Conservation (phyloP, 2,888 invertebrate species). For the Agelastica alni region DNA sequence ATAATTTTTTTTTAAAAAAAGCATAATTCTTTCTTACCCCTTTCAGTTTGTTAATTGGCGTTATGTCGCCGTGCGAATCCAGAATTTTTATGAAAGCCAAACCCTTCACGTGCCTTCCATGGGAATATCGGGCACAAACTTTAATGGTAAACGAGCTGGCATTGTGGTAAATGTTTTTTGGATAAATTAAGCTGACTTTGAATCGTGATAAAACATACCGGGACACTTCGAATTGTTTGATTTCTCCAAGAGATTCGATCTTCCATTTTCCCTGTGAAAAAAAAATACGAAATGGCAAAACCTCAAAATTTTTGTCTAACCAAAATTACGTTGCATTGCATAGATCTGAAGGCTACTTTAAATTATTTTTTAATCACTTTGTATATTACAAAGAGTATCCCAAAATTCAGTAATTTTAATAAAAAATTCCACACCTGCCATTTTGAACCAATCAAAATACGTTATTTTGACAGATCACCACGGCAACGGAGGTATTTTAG, state of each 20-base stretch:
- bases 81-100: conserved; percentile 55
- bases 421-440: too few relatives aligned
- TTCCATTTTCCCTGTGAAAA: conserved; percentile 60
- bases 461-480: too few relatives aligned
- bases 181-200: conserved; percentile 61
- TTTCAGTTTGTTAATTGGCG: conserved; percentile 41
- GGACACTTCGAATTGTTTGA: conserved; percentile 59
- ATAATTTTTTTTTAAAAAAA: conserved; percentile 1
- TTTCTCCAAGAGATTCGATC: conserved; percentile 56
- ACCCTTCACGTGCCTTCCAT: conserved; percentile 66
- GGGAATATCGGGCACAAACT: conserved; percentile 65
- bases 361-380: too few relatives aligned
- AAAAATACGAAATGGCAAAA: conserved; percentile 1
- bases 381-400: too few relatives aligned
- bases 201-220: conserved; percentile 65
- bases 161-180: conserved; percentile 58
- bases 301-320: too few relatives aligned
- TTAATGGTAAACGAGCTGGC: conserved; percentile 57
- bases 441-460: too few relatives aligned
- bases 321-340: too few relatives aligned
- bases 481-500: too few relatives aligned
- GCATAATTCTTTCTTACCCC: conserved; percentile 39
- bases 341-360: too few relatives aligned
- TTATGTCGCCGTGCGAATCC: conserved; percentile 40
- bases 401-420: too few relatives aligned